These are phyloP conservation scores for Artibeus lituratus DNA, from an alignment of 2,797 vertebrate genomes.

Conservation along the genomic window DNA sequence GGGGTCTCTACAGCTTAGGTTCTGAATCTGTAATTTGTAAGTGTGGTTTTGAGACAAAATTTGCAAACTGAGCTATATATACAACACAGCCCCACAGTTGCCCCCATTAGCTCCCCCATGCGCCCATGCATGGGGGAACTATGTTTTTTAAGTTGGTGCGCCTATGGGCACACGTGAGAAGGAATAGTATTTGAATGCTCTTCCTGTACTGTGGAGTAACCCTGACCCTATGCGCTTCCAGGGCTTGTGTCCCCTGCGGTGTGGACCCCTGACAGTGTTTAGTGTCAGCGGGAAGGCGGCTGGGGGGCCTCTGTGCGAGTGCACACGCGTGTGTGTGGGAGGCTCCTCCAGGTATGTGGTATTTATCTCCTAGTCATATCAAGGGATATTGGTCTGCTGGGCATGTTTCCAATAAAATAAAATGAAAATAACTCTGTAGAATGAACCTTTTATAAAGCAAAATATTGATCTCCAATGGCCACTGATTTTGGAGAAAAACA, in stretches of 20 bases:
- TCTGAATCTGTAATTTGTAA: constrained; percentile 1
- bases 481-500: constrained; percentile 28
- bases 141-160: not conserved
- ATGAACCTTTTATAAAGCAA: not conserved
- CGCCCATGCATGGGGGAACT: not conserved
- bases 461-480: not conserved
- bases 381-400: not conserved
- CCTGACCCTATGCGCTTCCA: not conserved
- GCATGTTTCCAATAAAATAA: constrained; percentile 65
- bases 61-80: not conserved
- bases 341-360: not conserved
- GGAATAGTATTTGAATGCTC: not conserved
- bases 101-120: not conserved
- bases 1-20: not conserved
- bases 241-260: not conserved
- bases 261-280: not conserved
- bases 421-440: not conserved
- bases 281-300: not conserved
- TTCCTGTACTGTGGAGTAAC: not conserved
- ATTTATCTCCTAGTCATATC: not conserved
- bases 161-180: not conserved
- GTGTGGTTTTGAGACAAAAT: not conserved
- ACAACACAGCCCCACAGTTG: not conserved
- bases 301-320: not conserved
- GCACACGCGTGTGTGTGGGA: not conserved